Evolutionary conservation across 1,140 invertebrate species (phyloP).

Genomic region (Probaryconus sp.): DNA sequence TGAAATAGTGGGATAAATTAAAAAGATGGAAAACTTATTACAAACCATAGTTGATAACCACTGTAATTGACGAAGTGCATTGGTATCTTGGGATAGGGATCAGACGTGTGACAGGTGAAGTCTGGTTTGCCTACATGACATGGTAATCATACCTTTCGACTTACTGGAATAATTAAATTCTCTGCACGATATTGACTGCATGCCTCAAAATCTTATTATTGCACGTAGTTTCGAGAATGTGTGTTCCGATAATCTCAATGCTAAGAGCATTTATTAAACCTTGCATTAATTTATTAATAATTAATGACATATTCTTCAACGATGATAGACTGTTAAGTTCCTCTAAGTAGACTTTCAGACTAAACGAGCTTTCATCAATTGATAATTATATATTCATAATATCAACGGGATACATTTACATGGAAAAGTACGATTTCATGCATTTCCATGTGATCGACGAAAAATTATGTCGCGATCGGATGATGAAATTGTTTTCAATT

Average conservation of each 20-base stretch:
- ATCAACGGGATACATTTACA: no score
- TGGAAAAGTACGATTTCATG: no score
- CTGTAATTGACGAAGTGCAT: conserved; percentile 58
- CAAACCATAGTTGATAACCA: conserved; percentile 47
- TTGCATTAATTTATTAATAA: conserved; percentile 10
- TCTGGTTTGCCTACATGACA: conserved; percentile 63
- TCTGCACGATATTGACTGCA: conserved; percentile 48
- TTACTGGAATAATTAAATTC: conserved; percentile 65
- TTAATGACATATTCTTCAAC: conserved; percentile 5
- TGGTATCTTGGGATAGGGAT: conserved; percentile 54
- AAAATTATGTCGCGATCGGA: no score
- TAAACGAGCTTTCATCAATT: no score
- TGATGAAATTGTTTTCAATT: no score
- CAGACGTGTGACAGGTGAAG: conserved; percentile 63
- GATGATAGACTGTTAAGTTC: not conserved
- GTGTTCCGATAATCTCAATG: conserved; percentile 15
- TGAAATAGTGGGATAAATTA: no score
- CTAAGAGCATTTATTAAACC: conserved; percentile 21
- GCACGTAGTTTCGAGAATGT: conserved; percentile 31
- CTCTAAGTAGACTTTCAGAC: no score
- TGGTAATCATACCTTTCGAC: conserved; percentile 63
- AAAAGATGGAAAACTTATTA: no score
- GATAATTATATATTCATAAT: no score
- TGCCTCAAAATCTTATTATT: conserved; percentile 50
- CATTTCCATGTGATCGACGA: no score